Evolutionary conservation across 2,797 vertebrate genomes (phyloP).

Genomic region (Cetoscarus ocellatus): DNA sequence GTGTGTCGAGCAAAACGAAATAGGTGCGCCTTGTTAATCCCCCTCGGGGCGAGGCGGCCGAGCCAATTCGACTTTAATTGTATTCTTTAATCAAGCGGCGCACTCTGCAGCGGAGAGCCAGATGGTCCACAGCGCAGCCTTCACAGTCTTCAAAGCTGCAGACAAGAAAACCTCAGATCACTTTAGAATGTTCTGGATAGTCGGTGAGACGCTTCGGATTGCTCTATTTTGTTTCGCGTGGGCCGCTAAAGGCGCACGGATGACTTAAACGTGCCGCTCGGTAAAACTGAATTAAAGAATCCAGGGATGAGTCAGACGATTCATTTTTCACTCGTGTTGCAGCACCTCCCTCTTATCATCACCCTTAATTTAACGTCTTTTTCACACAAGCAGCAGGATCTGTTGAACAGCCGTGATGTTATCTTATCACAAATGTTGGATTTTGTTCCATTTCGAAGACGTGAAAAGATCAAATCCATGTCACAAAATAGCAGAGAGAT

Average conservation of each 20-base stretch:
- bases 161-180: slow-evolving; percentile 1
- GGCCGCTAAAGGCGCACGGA: slow-evolving; percentile 16
- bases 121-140: slow-evolving; percentile 34
- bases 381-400: background rate
- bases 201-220: background rate
- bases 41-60: slow-evolving; percentile 39
- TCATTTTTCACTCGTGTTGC: no score
- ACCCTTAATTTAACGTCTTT: slow-evolving; percentile 1
- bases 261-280: slow-evolving; percentile 14
- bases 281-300: slow-evolving; percentile 15
- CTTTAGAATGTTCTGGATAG: background rate
- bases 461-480: slow-evolving; percentile 4
- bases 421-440: slow-evolving; percentile 9
- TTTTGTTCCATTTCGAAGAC: background rate
- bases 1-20: slow-evolving; percentile 30
- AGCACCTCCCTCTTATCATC: background rate
- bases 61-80: slow-evolving; percentile 60
- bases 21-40: slow-evolving; percentile 44
- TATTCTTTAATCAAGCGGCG: slow-evolving; percentile 61
- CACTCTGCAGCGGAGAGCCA: slow-evolving; percentile 33
- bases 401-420: background rate
- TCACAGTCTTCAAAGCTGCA: slow-evolving; percentile 34
- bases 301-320: slow-evolving; percentile 20
- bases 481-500: slow-evolving; percentile 5
- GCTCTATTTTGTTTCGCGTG: slow-evolving; percentile 1